A percentile compares a stretch with the other conserved stretches of the same genome.
Evolutionary conservation across 1,140 invertebrate genomes (phyloP).

Genomic region (Nasonia vitripennis): DNA sequence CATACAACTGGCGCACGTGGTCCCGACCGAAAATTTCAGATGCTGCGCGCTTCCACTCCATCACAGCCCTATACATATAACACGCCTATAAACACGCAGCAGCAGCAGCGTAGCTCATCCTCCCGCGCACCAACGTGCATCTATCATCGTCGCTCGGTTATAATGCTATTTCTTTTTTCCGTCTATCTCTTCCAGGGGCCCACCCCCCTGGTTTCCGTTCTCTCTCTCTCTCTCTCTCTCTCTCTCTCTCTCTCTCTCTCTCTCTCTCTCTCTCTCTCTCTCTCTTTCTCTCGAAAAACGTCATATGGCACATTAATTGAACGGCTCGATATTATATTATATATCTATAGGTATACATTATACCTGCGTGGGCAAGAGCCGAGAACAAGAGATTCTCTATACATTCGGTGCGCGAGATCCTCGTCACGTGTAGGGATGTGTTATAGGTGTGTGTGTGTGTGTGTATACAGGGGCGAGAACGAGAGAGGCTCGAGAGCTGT

Average conservation of each 20-base stretch:
- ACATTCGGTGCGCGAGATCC: background rate
- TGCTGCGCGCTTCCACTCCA: background rate
- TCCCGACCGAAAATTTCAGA: background rate
- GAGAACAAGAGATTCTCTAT: background rate
- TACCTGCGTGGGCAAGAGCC: background rate
- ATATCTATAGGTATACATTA: background rate
- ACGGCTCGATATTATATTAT: background rate
- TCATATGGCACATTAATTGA: constrained; percentile 61
- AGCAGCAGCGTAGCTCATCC: constrained; percentile 5
- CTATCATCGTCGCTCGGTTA: constrained; percentile 37
- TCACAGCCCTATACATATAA: background rate
- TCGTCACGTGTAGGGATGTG: too few relatives aligned
- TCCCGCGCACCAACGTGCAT: constrained; percentile 26
- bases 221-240: background rate
- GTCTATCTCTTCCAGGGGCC: background rate
- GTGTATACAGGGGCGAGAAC: too few relatives aligned
- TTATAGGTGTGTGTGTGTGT: background rate
- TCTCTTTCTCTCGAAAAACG: constrained; percentile 46
- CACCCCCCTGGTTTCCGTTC: constrained; percentile 54
- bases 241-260: background rate
- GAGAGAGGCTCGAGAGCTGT: too few relatives aligned
- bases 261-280: background rate
- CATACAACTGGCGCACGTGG: background rate
- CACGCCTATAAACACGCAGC: background rate
- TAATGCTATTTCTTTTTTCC: constrained; percentile 34